These are phyloP conservation scores for Brenthis hecate DNA, from an alignment of 2,888 invertebrate genomes.

Conservation along the genomic window DNA sequence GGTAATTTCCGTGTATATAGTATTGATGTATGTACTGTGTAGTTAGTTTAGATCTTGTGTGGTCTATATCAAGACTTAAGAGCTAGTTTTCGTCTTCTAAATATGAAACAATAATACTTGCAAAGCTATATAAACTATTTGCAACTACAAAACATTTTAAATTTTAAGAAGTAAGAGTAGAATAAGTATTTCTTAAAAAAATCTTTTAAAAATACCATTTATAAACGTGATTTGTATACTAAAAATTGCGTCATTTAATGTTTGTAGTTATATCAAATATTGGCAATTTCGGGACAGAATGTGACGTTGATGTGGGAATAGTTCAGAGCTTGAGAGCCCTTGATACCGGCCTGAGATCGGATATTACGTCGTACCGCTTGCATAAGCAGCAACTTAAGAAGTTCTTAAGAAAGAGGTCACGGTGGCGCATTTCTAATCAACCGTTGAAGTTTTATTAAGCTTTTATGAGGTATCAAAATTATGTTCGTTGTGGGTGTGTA, in stretches of 20 bases:
- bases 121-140: too few relatives aligned
- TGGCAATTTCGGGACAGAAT: constrained; percentile 28
- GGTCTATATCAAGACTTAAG: too few relatives aligned
- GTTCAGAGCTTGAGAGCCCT: constrained; percentile 34
- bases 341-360: constrained; percentile 37
- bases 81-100: too few relatives aligned
- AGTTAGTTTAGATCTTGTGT: too few relatives aligned
- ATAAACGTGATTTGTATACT: background rate
- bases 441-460: constrained; percentile 25
- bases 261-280: constrained; percentile 19
- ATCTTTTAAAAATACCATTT: background rate
- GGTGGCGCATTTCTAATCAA: constrained; percentile 39
- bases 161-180: too few relatives aligned
- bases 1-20: too few relatives aligned
- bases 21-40: too few relatives aligned
- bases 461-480: background rate
- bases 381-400: constrained; percentile 41
- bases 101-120: too few relatives aligned
- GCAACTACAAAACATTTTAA: too few relatives aligned
- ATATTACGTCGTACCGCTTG: constrained; percentile 40
- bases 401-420: constrained; percentile 43
- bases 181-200: too few relatives aligned
- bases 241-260: constrained; percentile 5
- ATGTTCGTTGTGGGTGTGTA: background rate
- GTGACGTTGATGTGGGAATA: constrained; percentile 38